Percentiles rank a stretch among this genome's conserved stretches.
phyloP scores from a whole-genome alignment of 2,113 vertebrate genomes.

The Desmodus rotundus region DNA sequence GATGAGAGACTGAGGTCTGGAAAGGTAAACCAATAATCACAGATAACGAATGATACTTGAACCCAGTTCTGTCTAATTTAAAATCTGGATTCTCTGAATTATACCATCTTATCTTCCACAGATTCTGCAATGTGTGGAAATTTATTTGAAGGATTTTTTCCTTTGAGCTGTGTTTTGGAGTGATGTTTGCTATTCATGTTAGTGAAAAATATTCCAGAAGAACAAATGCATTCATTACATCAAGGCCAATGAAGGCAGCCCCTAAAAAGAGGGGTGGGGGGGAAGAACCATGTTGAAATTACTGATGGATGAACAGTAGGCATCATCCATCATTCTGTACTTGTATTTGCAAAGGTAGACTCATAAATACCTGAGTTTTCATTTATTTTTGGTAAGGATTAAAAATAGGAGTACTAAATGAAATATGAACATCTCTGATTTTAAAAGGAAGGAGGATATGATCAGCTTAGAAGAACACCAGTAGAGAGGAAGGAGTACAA shows the following conservation, averaged over 20 bases:
- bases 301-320: background rate
- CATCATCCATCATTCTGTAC: constrained; percentile 34
- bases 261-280: too few species aligned
- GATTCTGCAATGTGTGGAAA: background rate
- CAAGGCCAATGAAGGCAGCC: background rate
- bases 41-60: background rate
- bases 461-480: background rate
- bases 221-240: background rate
- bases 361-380: constrained; percentile 54
- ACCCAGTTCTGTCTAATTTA: background rate
- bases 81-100: background rate
- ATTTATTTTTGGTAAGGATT: constrained; percentile 40
- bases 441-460: constrained; percentile 5
- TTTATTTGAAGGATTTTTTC: background rate
- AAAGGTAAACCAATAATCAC: background rate
- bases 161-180: background rate
- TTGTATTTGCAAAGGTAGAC: constrained; percentile 41
- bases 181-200: background rate
- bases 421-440: background rate
- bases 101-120: background rate
- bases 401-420: constrained; percentile 14
- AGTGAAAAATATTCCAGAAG: constrained; percentile 43
- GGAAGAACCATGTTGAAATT: background rate
- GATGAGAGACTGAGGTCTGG: background rate
- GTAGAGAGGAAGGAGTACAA: background rate